phyloP scores from a whole-genome alignment of 2,888 invertebrate genomes.

The Tipula vernalis region DNA sequence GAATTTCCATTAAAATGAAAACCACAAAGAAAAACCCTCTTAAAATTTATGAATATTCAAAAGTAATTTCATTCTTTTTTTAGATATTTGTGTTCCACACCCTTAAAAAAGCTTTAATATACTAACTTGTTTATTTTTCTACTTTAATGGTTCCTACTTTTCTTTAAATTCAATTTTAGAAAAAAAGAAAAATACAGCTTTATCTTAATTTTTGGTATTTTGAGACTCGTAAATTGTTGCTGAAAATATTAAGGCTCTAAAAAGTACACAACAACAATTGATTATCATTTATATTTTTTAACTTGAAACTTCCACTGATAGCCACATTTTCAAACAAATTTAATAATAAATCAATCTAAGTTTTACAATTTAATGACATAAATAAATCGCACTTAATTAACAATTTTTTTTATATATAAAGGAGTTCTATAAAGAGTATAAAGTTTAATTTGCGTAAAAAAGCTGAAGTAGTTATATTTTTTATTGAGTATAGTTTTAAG shows the following conservation, averaged over 20 bases:
- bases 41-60: neutral
- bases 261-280: neutral
- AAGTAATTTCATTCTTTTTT: neutral
- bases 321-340: neutral
- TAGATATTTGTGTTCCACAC: neutral
- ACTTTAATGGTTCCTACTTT: neutral
- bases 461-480: neutral
- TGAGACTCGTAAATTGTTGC: neutral
- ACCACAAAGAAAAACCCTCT: neutral
- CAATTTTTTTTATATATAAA: neutral
- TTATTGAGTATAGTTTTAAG: neutral
- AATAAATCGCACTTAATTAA: neutral
- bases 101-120: neutral
- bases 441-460: neutral
- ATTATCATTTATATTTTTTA: neutral
- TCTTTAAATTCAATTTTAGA: neutral
- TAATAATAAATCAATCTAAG: neutral
- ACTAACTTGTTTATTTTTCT: neutral
- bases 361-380: neutral
- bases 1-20: neutral
- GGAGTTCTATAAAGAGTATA: neutral
- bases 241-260: neutral
- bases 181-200: neutral
- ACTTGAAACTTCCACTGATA: neutral
- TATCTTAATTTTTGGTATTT: neutral